phyloP scores from a whole-genome alignment of 1,140 invertebrate genomes.

The Listronotus bonariensis region DNA sequence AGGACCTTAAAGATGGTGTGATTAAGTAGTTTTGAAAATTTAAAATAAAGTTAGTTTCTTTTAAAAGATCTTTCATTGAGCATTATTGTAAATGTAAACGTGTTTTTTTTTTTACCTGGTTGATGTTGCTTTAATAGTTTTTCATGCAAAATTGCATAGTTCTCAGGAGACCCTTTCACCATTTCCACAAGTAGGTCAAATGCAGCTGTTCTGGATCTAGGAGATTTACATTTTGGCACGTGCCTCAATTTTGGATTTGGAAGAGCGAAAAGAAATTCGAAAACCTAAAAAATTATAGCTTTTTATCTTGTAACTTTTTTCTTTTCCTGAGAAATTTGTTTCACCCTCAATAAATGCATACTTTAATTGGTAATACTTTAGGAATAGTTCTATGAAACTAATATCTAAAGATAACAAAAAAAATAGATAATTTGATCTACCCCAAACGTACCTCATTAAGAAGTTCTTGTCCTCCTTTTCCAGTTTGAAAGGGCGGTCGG shows the following conservation, averaged over 20 bases:
- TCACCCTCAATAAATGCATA: no score
- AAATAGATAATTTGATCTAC: no score
- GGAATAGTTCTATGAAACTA: no score
- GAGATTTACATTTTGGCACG: conserved; percentile 91
- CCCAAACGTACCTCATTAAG: conserved; percentile 61
- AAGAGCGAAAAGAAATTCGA: conserved; percentile 87
- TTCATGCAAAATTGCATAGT: conserved; percentile 82
- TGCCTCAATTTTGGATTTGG: conserved; percentile 82
- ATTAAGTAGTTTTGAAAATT: no score
- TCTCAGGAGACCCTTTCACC: conserved; percentile 80
- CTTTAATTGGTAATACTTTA: no score
- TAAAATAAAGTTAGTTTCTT: no score
- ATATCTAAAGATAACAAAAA: no score
- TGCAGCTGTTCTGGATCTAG: conserved; percentile 82
- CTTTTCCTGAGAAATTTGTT: no score
- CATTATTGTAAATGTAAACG: no score
- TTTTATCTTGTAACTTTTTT: no score
- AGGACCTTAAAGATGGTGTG: conserved; percentile 61
- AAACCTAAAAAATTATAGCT: conserved; percentile 62
- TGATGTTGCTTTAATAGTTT: conserved; percentile 85
- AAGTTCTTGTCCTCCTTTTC: conserved; percentile 75
- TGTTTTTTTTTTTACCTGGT: conserved; percentile 70
- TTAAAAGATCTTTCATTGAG: no score
- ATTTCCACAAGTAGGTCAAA: conserved; percentile 90
- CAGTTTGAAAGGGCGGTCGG: conserved; percentile 83